Percentiles rank a stretch among this genome's conserved stretches.
Evolutionary conservation across 2,797 vertebrate species (phyloP).

Genomic region (Neoniphon sammara): DNA sequence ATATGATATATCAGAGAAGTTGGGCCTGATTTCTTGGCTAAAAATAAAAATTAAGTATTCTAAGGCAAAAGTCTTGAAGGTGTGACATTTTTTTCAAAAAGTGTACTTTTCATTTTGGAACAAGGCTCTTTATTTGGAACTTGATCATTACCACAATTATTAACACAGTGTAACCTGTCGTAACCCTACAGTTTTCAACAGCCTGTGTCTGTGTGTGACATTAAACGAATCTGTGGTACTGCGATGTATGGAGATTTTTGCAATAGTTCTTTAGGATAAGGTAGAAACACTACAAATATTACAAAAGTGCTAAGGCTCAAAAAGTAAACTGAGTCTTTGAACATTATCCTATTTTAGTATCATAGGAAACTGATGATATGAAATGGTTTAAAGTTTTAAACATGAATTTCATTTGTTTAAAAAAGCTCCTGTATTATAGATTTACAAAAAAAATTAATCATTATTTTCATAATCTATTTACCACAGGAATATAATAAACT

Average conservation of each 20-base stretch:
- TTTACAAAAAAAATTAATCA: constrained; percentile 22
- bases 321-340: background rate
- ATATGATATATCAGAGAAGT: background rate
- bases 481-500: background rate
- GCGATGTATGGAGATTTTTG: too few relatives aligned
- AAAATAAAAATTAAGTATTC: too few relatives aligned
- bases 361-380: background rate
- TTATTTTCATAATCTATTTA: background rate
- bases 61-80: background rate
- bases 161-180: background rate
- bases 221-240: too few relatives aligned
- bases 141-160: constrained; percentile 3
- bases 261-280: too few relatives aligned
- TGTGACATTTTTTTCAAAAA: background rate
- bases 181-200: background rate
- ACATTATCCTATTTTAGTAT: background rate
- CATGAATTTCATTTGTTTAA: background rate
- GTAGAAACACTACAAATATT: too few relatives aligned
- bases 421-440: background rate
- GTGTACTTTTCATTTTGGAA: too few relatives aligned
- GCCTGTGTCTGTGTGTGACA: background rate
- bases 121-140: constrained; percentile 8
- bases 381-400: background rate
- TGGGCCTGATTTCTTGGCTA: background rate
- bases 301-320: too few relatives aligned